A percentile compares a stretch with the other conserved stretches of the same genome.
phyloP scores from a whole-genome alignment of 2,113 vertebrate species.

The Siphamia tubifer region DNA sequence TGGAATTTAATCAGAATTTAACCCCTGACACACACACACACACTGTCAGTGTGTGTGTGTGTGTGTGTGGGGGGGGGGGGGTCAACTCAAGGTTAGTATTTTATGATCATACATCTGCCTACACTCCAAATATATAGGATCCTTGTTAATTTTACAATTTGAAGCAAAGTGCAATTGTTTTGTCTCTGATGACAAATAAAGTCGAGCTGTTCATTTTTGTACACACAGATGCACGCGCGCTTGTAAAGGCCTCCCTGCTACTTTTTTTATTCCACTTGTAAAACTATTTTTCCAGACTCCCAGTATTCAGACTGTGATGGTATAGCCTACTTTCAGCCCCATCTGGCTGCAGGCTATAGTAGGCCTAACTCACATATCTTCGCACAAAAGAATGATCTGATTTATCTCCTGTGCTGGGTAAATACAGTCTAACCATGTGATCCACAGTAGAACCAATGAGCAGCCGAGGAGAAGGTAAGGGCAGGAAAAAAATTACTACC shows the following conservation, averaged over 20 bases:
- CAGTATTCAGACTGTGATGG: slow-evolving; percentile 1
- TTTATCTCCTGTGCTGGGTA: slow-evolving; percentile 59
- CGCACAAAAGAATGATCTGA: slow-evolving; percentile 65
- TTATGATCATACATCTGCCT: background rate
- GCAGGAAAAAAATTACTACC: slow-evolving; percentile 72
- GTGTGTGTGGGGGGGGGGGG: too few relatives aligned
- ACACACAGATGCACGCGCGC: background rate
- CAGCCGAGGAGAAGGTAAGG: slow-evolving; percentile 61
- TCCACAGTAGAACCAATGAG: slow-evolving; percentile 59
- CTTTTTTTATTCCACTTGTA: slow-evolving; percentile 45
- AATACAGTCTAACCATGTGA: slow-evolving; percentile 73
- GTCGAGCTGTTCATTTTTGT: background rate
- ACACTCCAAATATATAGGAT: background rate
- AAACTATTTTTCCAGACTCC: slow-evolving; percentile 3
- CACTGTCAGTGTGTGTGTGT: too few relatives aligned
- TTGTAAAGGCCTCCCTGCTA: slow-evolving; percentile 22
- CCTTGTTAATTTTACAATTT: background rate
- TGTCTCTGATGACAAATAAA: background rate
- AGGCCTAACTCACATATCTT: slow-evolving; percentile 41
- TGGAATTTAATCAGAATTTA: too few relatives aligned
- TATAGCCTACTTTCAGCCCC: background rate
- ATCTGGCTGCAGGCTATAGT: slow-evolving; percentile 12
- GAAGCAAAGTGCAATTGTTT: background rate
- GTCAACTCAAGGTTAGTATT: background rate
- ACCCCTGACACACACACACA: too few relatives aligned